These are phyloP conservation scores for Theretra japonica DNA, from an alignment of 2,888 invertebrate genomes.

Conservation along the genomic window DNA sequence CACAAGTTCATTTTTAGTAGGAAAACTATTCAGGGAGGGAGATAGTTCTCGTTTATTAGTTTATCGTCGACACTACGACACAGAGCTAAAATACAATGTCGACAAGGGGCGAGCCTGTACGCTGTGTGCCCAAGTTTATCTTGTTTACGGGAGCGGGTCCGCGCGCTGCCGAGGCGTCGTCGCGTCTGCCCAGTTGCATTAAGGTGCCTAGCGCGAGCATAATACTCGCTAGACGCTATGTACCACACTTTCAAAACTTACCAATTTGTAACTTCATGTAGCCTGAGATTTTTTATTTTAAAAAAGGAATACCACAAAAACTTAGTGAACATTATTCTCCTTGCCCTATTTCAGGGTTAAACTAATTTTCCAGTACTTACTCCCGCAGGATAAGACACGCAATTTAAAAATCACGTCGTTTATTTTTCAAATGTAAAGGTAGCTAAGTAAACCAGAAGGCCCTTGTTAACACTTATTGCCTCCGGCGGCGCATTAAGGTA, in stretches of 20 bases:
- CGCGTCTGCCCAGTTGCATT: constrained; percentile 45
- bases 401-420: not conserved
- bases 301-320: not conserved
- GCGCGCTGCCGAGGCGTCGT: constrained; percentile 49
- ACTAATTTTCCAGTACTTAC: not conserved
- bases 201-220: constrained; percentile 14
- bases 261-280: not conserved
- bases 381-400: constrained; percentile 23
- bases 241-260: constrained; percentile 22
- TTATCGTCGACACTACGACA: constrained; percentile 27
- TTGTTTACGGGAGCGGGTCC: constrained; percentile 60
- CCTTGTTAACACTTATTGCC: constrained; percentile 67
- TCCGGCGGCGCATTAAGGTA: constrained; percentile 72
- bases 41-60: constrained; percentile 16
- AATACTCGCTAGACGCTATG: constrained; percentile 10
- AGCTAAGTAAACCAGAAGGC: constrained; percentile 46
- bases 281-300: not conserved
- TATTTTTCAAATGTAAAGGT: constrained; percentile 22
- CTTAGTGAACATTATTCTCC: not conserved
- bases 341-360: not conserved
- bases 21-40: not conserved
- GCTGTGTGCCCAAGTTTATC: constrained; percentile 59
- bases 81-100: constrained; percentile 10
- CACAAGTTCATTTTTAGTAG: not conserved
- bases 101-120: constrained; percentile 32